Conservation (phyloP, 1,140 invertebrate genomes). For the Gryllus bimaculatus region DNA sequence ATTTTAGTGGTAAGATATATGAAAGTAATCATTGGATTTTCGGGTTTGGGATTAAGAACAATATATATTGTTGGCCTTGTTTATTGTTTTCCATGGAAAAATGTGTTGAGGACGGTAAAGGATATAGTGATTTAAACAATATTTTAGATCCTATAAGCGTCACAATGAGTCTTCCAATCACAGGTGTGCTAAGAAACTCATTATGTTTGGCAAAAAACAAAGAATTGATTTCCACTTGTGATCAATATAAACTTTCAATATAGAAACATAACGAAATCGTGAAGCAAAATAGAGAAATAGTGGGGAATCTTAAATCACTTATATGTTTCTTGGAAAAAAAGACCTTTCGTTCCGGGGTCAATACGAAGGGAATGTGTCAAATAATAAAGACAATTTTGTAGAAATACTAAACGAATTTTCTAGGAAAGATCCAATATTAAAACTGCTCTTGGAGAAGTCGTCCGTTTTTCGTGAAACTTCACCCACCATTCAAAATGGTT, state of each 20-base stretch:
- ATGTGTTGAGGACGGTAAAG: too few species aligned
- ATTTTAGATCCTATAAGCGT: too few species aligned
- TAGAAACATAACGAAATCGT: conserved; percentile 2
- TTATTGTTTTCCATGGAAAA: too few species aligned
- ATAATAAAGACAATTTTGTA: background rate
- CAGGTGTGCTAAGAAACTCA: too few species aligned
- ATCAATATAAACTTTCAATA: background rate
- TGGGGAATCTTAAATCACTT: background rate
- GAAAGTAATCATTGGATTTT: too few species aligned
- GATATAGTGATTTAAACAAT: too few species aligned
- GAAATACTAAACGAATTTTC: background rate
- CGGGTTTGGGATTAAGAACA: too few species aligned
- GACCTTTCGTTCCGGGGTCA: background rate
- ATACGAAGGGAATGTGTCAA: background rate
- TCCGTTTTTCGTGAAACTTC: background rate
- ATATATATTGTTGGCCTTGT: too few species aligned
- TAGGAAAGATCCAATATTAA: background rate
- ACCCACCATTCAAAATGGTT: background rate
- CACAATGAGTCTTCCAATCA: too few species aligned
- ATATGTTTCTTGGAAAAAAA: conserved; percentile 6
- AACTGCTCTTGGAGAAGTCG: background rate
- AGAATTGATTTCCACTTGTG: background rate
- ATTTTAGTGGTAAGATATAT: too few species aligned
- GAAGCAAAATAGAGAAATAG: background rate
- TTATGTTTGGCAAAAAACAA: too few species aligned